Evolutionary conservation across 2,113 vertebrate species (phyloP), one percentile per base, ranked within the genome.

Genomic region (Xiphorhynchus elegans): DNA sequence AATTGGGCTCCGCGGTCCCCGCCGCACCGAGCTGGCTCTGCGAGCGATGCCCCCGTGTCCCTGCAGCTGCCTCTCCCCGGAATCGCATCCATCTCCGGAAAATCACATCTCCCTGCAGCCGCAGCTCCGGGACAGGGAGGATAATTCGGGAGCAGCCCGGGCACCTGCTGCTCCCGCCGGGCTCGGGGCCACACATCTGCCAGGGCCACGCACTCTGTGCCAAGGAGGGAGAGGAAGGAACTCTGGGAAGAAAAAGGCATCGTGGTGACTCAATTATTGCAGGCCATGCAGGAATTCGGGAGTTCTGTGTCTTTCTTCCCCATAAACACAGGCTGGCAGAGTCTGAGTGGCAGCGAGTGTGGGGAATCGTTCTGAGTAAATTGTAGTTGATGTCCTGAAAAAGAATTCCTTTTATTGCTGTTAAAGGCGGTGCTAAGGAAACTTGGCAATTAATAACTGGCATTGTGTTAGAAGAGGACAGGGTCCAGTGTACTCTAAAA

Each of bases 391-490:
- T 58, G 12, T 1, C 35, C 28, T 5, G 6, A 2, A 33, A 42
- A 50, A 16, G 0, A 44, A 15, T 23, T 35, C 7, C 1, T 10
- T 11, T 52, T 6, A 0, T 21, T 53, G 40, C 55, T n/a, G 1
- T 24, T 70, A 13, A 56, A 52, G 0, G 5, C 56, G n/a, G 59
- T 1, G 50, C 59, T 64, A 16, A 44, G 8, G 10, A 91, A 89
- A 23, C 29, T 33, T 14, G 19, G n/a, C 13, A 10, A 10, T 8
- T 69, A 7, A 14, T 13, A 28, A 18, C 6, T 6, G 3, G 20
- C 10, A 0, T 6, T 52, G 2, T 3, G 55, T 29, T 9, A 13
- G 67, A 13, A 37, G n/a, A n/a, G 35, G 15, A 44, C 39, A 37
- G 80, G 40, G 16, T 12, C 26, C 46, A 7, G 49, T 2, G 2